These are phyloP conservation scores for Cryptophagus acutangulus DNA, from an alignment of 2,888 invertebrate genomes.

Conservation along the genomic window DNA sequence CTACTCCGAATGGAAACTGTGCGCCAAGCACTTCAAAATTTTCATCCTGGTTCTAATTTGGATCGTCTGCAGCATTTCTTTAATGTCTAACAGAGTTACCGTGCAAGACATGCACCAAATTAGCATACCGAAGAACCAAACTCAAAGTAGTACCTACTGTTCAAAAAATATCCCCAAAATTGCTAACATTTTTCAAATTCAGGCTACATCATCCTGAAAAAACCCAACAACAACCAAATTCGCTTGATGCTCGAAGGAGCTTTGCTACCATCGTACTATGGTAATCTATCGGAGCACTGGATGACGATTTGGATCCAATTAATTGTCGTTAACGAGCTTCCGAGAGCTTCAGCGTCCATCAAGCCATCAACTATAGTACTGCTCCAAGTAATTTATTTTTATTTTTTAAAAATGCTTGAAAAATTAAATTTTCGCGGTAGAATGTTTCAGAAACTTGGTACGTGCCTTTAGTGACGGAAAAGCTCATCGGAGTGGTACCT, in stretches of 20 bases:
- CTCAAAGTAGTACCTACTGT: no score
- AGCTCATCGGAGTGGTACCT: conserved; percentile 56
- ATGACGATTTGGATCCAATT: conserved; percentile 52
- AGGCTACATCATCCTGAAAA: conserved; percentile 31
- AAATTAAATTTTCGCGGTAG: conserved; percentile 38
- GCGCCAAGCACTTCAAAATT: conserved; percentile 49
- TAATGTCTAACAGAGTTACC: conserved; percentile 66
- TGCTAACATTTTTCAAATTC: no score
- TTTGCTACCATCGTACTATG: conserved; percentile 53
- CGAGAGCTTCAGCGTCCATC: conserved; percentile 27
- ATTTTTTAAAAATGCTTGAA: no score
- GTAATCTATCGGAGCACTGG: conserved; percentile 48
- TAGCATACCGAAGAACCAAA: conserved; percentile 53
- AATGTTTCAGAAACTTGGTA: conserved; percentile 56
- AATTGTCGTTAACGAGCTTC: conserved; percentile 33
- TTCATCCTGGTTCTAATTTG: conserved; percentile 57
- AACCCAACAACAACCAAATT: conserved; percentile 46
- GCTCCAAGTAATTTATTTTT: conserved; percentile 41
- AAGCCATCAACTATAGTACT: conserved; percentile 41
- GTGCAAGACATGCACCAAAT: conserved; percentile 58
- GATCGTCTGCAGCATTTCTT: conserved; percentile 62
- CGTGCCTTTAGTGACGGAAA: conserved; percentile 55
- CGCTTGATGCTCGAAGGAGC: conserved; percentile 57
- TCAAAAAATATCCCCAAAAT: background rate
- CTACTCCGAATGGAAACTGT: conserved; percentile 10